Conservation (phyloP, 2,888 invertebrate genomes). For the Germaria angustata region DNA sequence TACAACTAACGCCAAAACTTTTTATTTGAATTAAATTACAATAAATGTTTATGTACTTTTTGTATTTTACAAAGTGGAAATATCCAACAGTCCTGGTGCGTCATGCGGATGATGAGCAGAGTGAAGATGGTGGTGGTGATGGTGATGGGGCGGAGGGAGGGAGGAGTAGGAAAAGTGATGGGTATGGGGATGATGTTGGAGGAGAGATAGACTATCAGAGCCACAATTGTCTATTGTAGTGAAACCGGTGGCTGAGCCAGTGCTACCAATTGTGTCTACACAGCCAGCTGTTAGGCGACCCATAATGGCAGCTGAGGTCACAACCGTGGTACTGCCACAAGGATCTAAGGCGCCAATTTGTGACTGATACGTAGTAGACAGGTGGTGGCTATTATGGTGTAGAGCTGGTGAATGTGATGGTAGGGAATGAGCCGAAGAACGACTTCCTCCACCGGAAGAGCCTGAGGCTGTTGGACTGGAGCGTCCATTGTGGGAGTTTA, state of each 20-base stretch:
- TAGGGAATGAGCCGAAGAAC: constrained; percentile 75
- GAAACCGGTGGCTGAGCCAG: constrained; percentile 46
- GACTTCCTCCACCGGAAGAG: constrained; percentile 73
- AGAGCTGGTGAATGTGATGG: constrained; percentile 76
- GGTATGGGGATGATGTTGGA: constrained; percentile 69
- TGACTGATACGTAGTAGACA: constrained; percentile 46
- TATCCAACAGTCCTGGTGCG: constrained; percentile 78
- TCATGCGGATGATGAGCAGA: constrained; percentile 67
- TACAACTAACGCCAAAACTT: constrained; percentile 74
- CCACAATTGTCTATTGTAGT: constrained; percentile 63
- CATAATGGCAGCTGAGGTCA: constrained; percentile 68
- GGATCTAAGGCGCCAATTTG: constrained; percentile 42
- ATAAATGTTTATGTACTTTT: background rate
- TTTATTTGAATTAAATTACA: constrained; percentile 57
- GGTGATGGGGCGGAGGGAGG: constrained; percentile 53
- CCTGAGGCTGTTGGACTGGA: constrained; percentile 77
- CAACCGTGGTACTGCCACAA: constrained; percentile 69
- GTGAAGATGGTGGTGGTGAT: constrained; percentile 69
- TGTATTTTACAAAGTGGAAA: constrained; percentile 79
- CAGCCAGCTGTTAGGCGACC: constrained; percentile 66
- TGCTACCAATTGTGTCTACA: constrained; percentile 51
- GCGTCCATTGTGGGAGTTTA: constrained; percentile 71
- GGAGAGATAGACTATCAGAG: constrained; percentile 65
- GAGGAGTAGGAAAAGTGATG: constrained; percentile 69
- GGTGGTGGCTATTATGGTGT: constrained; percentile 67